These are phyloP conservation scores for Esox masquinongy DNA, from an alignment of 2,797 vertebrate species.

Conservation along the genomic window DNA sequence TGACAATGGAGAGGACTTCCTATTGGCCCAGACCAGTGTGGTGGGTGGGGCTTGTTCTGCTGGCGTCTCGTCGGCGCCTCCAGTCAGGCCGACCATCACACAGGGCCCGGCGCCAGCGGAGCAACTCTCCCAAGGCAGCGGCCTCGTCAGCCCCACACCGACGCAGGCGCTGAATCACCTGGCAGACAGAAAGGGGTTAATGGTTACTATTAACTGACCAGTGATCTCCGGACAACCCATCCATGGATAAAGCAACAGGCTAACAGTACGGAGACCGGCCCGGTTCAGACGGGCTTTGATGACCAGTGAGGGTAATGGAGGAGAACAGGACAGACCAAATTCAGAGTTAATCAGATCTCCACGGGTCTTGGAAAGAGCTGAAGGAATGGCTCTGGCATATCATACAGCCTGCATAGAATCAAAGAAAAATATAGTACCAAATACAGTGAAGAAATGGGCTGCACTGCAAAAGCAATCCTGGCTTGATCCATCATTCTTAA, in stretches of 20 bases:
- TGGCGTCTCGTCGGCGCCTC: constrained; percentile 70
- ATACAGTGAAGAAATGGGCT: not conserved
- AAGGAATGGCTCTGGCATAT: not conserved
- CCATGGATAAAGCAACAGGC: not conserved
- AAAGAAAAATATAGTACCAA: no score
- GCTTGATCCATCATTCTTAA: constrained; percentile 36
- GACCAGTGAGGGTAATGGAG: constrained; percentile 12
- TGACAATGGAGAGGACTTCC: constrained; percentile 76
- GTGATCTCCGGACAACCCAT: not conserved
- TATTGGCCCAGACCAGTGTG: constrained; percentile 80
- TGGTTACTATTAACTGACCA: not conserved
- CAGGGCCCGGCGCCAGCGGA: constrained; percentile 84
- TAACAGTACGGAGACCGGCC: constrained; percentile 13
- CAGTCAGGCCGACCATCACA: constrained; percentile 82
- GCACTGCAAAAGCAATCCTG: not conserved
- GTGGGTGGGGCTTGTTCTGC: constrained; percentile 77
- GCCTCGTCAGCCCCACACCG: constrained; percentile 81
- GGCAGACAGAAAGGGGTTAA: constrained; percentile 8
- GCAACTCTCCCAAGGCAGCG: constrained; percentile 81
- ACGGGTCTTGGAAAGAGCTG: not conserved
- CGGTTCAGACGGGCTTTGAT: not conserved
- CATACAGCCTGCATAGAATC: not conserved
- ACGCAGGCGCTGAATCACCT: constrained; percentile 85
- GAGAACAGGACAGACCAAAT: not conserved
- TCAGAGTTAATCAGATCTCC: not conserved